phyloP scores from a whole-genome alignment of 2,113 vertebrate species.

The Mormyrus iriodes region DNA sequence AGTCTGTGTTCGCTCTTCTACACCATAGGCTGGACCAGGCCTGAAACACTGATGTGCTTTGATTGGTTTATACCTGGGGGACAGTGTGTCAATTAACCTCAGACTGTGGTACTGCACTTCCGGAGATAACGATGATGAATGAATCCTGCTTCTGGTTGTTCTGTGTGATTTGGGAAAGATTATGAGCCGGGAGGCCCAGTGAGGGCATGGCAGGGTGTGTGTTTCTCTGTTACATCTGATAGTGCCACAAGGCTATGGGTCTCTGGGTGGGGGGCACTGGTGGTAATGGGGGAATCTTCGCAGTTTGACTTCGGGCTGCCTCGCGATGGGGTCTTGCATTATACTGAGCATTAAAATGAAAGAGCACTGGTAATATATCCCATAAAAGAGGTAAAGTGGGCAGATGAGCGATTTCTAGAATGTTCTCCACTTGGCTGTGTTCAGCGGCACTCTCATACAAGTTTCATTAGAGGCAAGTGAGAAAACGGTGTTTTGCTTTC shows the following conservation, averaged over 20 bases:
- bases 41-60: conserved; percentile 3
- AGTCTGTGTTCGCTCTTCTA: background rate
- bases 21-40: no score
- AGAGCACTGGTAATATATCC: background rate
- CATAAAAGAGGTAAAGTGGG: background rate
- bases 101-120: conserved; percentile 33
- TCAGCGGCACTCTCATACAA: conserved; percentile 8
- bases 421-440: background rate
- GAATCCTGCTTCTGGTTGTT: conserved; percentile 31
- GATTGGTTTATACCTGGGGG: background rate
- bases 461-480: conserved; percentile 20
- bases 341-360: background rate
- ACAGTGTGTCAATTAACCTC: background rate
- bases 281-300: background rate
- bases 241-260: background rate
- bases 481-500: background rate
- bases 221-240: background rate
- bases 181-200: conserved; percentile 30
- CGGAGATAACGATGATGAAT: conserved; percentile 56
- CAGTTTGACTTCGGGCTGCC: background rate
- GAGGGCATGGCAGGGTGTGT: conserved; percentile 20
- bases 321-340: background rate
- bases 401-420: background rate
- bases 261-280: background rate
- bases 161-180: conserved; percentile 44